phyloP scores from a whole-genome alignment of 2,113 vertebrate genomes.

The Cathartes aura region DNA sequence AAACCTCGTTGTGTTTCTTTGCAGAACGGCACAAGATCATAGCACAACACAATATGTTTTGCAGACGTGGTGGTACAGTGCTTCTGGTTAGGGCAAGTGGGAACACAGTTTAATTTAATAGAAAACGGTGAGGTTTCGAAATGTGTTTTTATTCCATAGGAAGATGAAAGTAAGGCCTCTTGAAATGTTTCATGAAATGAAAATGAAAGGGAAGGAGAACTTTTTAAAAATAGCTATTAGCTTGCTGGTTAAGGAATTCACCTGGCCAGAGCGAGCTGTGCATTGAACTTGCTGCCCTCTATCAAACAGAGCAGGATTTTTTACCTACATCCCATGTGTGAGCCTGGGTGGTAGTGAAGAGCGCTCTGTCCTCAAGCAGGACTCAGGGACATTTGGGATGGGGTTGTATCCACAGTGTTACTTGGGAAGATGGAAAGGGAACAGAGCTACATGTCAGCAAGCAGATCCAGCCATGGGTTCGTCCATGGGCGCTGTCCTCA shows the following conservation, averaged over 20 bases:
- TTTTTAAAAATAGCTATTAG: not conserved
- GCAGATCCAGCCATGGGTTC: not conserved
- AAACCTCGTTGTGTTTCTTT: not conserved
- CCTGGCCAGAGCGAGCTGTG: not conserved
- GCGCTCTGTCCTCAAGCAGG: not conserved
- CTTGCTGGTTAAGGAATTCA: not conserved
- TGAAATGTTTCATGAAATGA: not conserved
- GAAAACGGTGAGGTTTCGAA: not conserved
- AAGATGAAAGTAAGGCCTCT: not conserved
- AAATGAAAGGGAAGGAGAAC: not conserved
- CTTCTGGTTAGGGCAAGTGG: not conserved
- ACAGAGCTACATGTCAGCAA: rapidly evolving
- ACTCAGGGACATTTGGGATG: not conserved
- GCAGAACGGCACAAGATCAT: not conserved
- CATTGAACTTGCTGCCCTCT: not conserved
- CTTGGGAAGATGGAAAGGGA: not conserved
- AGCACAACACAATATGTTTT: not conserved
- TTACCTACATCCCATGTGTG: rapidly evolving
- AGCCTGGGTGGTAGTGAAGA: not conserved
- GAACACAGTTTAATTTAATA: not conserved
- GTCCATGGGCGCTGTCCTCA: not conserved
- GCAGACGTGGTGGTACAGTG: not conserved
- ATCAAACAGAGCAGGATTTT: not conserved
- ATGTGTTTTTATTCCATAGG: not conserved
- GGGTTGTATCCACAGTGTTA: not conserved